These are phyloP conservation scores for Liolophura sinensis DNA, from an alignment of 1,140 invertebrate genomes.

Conservation along the genomic window DNA sequence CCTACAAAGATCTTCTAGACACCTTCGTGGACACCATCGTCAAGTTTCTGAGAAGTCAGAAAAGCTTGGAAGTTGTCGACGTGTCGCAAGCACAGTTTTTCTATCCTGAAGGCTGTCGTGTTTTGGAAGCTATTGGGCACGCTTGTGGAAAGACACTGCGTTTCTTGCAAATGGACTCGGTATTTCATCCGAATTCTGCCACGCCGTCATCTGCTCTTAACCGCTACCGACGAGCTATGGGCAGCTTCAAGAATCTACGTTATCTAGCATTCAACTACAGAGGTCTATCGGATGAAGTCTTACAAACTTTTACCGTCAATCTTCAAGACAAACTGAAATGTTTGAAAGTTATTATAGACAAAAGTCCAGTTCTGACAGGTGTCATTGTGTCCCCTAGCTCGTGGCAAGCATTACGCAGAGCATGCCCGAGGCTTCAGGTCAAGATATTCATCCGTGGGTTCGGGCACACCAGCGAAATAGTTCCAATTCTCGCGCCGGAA, in stretches of 20 bases:
- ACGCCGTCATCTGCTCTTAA: conserved; percentile 13
- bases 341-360: conserved; percentile 16
- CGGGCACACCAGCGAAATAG: conserved; percentile 14
- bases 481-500: conserved; percentile 23
- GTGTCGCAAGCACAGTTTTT: conserved; percentile 21
- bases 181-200: conserved; percentile 25
- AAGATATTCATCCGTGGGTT: conserved; percentile 26
- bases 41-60: conserved; percentile 18
- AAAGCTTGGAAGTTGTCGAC: conserved; percentile 17
- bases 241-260: conserved; percentile 16
- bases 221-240: conserved; percentile 11
- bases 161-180: conserved; percentile 25
- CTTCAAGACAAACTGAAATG: conserved; percentile 20
- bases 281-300: conserved; percentile 25
- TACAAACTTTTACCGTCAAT: conserved; percentile 22
- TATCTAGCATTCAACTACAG: conserved; percentile 29
- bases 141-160: conserved; percentile 19
- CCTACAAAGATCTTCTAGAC: conserved; percentile 15
- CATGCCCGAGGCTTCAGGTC: conserved; percentile 21
- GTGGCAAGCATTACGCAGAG: background rate
- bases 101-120: conserved; percentile 8
- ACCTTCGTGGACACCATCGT: conserved; percentile 17
- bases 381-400: background rate
- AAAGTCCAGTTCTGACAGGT: background rate
- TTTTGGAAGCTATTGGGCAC: conserved; percentile 19